phyloP scores from a whole-genome alignment of 2,888 invertebrate genomes.

The Netelia fuscicornis region DNA sequence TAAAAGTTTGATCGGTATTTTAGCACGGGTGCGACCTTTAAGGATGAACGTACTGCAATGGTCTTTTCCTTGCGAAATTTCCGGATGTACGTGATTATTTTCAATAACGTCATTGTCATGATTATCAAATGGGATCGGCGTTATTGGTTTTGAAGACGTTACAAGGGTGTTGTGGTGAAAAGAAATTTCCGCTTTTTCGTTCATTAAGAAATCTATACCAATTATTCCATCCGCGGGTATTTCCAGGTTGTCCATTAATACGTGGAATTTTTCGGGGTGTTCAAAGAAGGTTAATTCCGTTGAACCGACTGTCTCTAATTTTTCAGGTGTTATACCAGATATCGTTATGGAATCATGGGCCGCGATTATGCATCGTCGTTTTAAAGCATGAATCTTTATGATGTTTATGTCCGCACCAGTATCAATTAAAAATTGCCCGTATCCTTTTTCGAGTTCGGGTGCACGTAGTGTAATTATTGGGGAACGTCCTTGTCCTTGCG shows the following conservation, averaged over 20 bases:
- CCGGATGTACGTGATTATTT: too few relatives aligned
- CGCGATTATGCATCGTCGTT: conserved; percentile 19
- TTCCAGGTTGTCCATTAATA: conserved; percentile 12
- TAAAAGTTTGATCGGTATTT: too few relatives aligned
- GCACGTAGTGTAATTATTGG: conserved; percentile 47
- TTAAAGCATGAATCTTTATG: conserved; percentile 26
- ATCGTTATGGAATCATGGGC: conserved; percentile 38
- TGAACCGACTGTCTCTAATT: conserved; percentile 34
- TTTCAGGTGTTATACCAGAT: conserved; percentile 41
- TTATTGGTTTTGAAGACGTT: background rate
- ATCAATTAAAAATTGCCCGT: conserved; percentile 40
- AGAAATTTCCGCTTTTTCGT: conserved; percentile 16
- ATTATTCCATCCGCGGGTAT: conserved; percentile 49
- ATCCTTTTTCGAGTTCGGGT: conserved; percentile 47
- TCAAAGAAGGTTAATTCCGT: conserved; percentile 45
- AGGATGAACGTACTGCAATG: too few relatives aligned
- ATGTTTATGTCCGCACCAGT: conserved; percentile 58
- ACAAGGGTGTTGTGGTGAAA: conserved; percentile 23
- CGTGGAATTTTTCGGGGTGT: conserved; percentile 50
- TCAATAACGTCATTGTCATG: background rate
- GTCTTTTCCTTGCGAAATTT: too few relatives aligned
- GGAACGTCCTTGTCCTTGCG: conserved; percentile 1
- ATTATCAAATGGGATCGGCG: background rate
- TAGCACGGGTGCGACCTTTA: too few relatives aligned
- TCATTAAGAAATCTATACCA: conserved; percentile 25